Base-by-base conservation (phyloP, 2,888 invertebrate species). In the Drosophila mercatorum region DNA sequence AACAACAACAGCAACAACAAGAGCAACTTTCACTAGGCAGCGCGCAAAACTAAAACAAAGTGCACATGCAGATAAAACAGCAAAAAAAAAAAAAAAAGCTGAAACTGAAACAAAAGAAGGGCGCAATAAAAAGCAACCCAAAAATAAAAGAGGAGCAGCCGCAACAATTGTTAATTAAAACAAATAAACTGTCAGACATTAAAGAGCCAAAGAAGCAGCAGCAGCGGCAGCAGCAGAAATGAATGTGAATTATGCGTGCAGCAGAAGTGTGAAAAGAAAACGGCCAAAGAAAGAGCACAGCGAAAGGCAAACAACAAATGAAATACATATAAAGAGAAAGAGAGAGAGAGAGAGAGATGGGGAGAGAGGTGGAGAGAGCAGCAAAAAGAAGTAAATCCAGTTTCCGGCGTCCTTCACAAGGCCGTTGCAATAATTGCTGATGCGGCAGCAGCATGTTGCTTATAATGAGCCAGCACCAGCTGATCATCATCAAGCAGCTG, bases 371-470 rank as follows among this genome's bases (percentile, higher is more conserved):
- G 7, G 34, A 34, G 38, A 14, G 5, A 28, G 38, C 38, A 7
- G 3, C 22, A 47, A 40, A 22, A 79, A 79, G 70, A 77, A 69
- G 72, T 59, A 61, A 83, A 89, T 76, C 91, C 72, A 81, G 90
- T 90, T 90, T 84, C 86, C 82, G 87, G 86, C 90, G 91, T 90
- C 90, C 91, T 91, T 90, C 90, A 82, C 90, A 90, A 90, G 90
- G 90, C 90, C 90, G 89, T 88, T 84, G 74, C 65, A 81, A 66
- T 75, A 72, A 78, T 81, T 68, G 75, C 63, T 68, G 80, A 58
- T 55, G 59, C 68, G 62, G 52, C 66, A 55, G 64, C 56, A 44
- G 14, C 61, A 51, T 67, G 49, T 41, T 55, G 59, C 57, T 67
- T 44, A 49, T 62, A 40, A 64, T 78, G 52, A 49, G 22, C 17